These are phyloP conservation scores for Idaea dimidiata DNA, from an alignment of 2,888 invertebrate species.

Conservation along the genomic window DNA sequence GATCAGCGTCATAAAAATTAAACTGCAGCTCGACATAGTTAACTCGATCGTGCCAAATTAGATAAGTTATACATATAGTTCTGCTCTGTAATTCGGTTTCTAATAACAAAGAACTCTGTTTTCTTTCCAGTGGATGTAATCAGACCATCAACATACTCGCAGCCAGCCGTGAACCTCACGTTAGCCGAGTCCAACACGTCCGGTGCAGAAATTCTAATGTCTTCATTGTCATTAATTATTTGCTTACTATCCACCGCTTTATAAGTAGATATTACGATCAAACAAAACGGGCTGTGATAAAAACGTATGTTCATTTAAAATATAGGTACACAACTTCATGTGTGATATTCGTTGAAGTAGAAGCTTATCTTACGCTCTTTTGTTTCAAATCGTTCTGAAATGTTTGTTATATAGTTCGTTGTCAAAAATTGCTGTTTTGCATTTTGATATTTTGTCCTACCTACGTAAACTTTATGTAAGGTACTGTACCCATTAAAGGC, in stretches of 20 bases:
- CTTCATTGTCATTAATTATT: slow-evolving; percentile 37
- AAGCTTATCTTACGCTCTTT: slow-evolving; percentile 5
- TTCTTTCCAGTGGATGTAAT: slow-evolving; percentile 69
- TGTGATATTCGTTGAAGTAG: slow-evolving; percentile 30
- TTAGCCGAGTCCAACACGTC: slow-evolving; percentile 55
- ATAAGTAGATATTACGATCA: slow-evolving; percentile 43
- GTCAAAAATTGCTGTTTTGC: not conserved
- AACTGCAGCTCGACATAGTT: no score
- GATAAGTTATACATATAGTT: no score
- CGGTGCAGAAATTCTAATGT: slow-evolving; percentile 30
- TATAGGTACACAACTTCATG: slow-evolving; percentile 29
- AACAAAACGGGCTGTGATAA: slow-evolving; percentile 74
- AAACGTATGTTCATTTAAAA: slow-evolving; percentile 49
- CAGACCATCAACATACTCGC: slow-evolving; percentile 52
- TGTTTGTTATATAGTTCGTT: not conserved
- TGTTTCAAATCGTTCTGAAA: not conserved
- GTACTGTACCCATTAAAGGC: no score
- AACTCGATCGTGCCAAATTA: no score
- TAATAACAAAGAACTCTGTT: slow-evolving; percentile 6
- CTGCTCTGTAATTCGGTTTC: no score
- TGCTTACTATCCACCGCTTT: slow-evolving; percentile 53
- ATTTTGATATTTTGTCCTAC: no score
- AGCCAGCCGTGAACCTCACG: slow-evolving; percentile 60
- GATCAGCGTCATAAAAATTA: no score
- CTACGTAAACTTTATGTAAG: no score